phyloP scores from a whole-genome alignment of 1,140 invertebrate genomes.

The Drosophila oshimai region DNA sequence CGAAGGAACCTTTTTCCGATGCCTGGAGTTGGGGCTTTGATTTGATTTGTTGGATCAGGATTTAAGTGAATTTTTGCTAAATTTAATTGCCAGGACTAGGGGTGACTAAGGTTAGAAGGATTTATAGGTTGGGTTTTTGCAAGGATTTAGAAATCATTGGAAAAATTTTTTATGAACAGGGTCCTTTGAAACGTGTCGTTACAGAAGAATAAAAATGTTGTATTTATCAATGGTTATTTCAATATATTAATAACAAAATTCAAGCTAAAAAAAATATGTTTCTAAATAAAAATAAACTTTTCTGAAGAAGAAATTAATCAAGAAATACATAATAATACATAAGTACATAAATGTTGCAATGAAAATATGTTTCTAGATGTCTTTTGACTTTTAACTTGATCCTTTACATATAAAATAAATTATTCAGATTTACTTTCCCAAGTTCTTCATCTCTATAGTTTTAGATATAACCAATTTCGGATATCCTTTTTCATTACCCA shows the following conservation, averaged over 20 bases:
- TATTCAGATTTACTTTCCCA: not conserved
- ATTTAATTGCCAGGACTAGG: slow-evolving; percentile 30
- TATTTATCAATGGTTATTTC: no score
- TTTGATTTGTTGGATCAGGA: slow-evolving; percentile 55
- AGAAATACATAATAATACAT: no score
- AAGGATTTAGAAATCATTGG: no score
- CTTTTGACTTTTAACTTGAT: no score
- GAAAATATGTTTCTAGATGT: no score
- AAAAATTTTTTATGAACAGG: not conserved
- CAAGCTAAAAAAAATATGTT: no score
- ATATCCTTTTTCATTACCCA: slow-evolving; percentile 13
- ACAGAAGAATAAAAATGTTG: not conserved
- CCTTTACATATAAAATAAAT: no score
- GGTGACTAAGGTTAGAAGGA: not conserved
- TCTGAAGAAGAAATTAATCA: no score
- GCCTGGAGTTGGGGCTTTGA: slow-evolving; percentile 3
- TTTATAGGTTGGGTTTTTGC: not conserved
- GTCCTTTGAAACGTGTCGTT: no score
- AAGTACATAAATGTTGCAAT: no score
- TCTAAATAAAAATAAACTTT: no score
- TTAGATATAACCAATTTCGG: not conserved
- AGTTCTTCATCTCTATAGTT: not conserved
- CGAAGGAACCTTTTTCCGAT: slow-evolving; percentile 27
- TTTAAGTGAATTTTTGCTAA: slow-evolving; percentile 40
- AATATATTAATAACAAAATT: no score